Evolutionary conservation across 2,888 invertebrate species (phyloP).

Genomic region (Drosophila trichaetosa): DNA sequence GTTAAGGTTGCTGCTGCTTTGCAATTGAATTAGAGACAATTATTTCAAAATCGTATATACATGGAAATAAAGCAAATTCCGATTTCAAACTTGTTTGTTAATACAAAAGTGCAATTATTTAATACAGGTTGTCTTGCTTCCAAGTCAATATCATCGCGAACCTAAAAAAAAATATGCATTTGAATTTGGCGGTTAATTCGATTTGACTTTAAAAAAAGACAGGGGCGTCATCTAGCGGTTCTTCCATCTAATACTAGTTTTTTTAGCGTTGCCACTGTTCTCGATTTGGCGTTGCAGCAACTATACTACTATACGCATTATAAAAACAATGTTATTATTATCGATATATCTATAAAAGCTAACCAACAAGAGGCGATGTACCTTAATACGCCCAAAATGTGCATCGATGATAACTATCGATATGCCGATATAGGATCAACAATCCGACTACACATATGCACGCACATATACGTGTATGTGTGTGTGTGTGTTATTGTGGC

Average conservation of each 20-base stretch:
- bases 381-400: not conserved
- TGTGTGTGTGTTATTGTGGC: constrained; percentile 50
- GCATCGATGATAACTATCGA: constrained; percentile 20
- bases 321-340: not conserved
- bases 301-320: not conserved
- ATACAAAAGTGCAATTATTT: not conserved
- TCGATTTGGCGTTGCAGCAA: not conserved
- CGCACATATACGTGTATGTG: constrained; percentile 14
- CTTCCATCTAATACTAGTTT: not conserved
- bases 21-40: constrained; percentile 30
- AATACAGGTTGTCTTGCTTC: not conserved
- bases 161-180: not conserved
- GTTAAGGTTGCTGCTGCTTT: constrained; percentile 40
- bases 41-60: constrained; percentile 20
- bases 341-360: no score
- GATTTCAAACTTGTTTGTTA: not conserved
- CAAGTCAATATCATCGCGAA: not conserved
- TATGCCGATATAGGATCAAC: constrained; percentile 57
- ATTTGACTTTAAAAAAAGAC: not conserved
- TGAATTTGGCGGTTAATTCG: not conserved
- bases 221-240: constrained; percentile 5
- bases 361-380: not conserved
- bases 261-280: constrained; percentile 8
- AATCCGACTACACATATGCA: constrained; percentile 28
- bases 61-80: constrained; percentile 45